Conservation (phyloP, 2,113 vertebrate species). For the Aldabrachelys gigantea region DNA sequence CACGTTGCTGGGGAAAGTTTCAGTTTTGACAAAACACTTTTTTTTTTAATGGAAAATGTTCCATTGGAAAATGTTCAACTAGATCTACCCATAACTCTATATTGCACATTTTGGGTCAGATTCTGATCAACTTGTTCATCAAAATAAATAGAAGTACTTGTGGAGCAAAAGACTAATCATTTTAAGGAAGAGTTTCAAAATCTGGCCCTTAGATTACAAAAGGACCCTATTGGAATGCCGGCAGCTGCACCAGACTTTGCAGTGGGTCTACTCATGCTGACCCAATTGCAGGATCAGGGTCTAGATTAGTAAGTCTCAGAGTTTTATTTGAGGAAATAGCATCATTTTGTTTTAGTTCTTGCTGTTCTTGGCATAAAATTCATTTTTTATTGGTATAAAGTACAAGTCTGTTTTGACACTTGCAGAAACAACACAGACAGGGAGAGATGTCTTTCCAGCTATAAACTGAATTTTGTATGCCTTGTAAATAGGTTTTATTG, state of each 20-base stretch:
- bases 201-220: background rate
- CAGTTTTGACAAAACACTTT: slow-evolving; percentile 58
- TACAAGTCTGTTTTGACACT: slow-evolving; percentile 74
- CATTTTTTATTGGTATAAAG: slow-evolving; percentile 68
- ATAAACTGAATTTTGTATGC: slow-evolving; percentile 39
- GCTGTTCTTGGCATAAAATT: slow-evolving; percentile 66
- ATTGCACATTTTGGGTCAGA: slow-evolving; percentile 67
- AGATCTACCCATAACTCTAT: slow-evolving; percentile 50
- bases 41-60: slow-evolving; percentile 65
- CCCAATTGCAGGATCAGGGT: slow-evolving; percentile 39
- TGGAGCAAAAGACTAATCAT: slow-evolving; percentile 60
- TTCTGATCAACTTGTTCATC: slow-evolving; percentile 46
- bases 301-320: background rate
- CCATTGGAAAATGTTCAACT: slow-evolving; percentile 55
- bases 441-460: slow-evolving; percentile 55
- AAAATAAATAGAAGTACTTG: slow-evolving; percentile 46
- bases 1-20: slow-evolving; percentile 60
- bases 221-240: slow-evolving; percentile 8
- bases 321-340: slow-evolving; percentile 59
- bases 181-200: background rate
- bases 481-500: slow-evolving; percentile 64
- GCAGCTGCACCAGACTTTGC: background rate
- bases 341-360: slow-evolving; percentile 72
- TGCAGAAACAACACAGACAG: slow-evolving; percentile 61
- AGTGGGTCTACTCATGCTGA: slow-evolving; percentile 40